Base-by-base conservation (phyloP, 2,888 invertebrate species). In the Napeogenes inachia region DNA sequence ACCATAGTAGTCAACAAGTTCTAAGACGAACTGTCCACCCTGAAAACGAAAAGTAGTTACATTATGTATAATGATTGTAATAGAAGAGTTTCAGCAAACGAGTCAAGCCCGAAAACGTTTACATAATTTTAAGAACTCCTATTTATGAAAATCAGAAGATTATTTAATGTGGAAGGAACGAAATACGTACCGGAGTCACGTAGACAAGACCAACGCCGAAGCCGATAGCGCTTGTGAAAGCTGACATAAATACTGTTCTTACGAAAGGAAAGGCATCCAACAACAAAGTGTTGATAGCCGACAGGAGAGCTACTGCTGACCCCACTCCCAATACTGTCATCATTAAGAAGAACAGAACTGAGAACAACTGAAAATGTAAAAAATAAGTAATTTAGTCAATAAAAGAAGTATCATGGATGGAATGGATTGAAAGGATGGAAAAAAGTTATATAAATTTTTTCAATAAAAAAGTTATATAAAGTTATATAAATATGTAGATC, bases 271-370 rank as follows among this genome's bases (percentile, higher is more conserved):
- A 94, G 59, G 93, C 87, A 75, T 96, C 96, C 72, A 92, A 86
- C 45, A 95, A 81, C 4, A 94, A 92, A 0, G 94, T 93, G 74
- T 94, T 94, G 13, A 94, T 80, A 8, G 93, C 92, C 35, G 93
- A 93, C 66, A 93, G 92, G 13, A 96, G 83, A 0, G 95, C 95
- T 55, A 95, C 94, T 35, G 95, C 93, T 53, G 95, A 95, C 0
- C 96, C 96, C 4, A 95, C 85, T 21, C 96, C 96, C 62, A 96
- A 87, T 0, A 95, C 94, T 63, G 94, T 93, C 84, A 96, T 89
- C 96, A 96, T 96, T 70, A 95, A 84, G 89, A 96, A 96, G 86
- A 96, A 96, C 2, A 96, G 83, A 2, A 94, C 94, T 0, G 96
- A 89, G 80, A 96, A 96, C 10, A 95, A 79, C 93, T 94, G 82